Evolutionary conservation across 53 echinoderm and acorn worm species (phyloP).

Genomic region (Holothuria leucospilota): DNA sequence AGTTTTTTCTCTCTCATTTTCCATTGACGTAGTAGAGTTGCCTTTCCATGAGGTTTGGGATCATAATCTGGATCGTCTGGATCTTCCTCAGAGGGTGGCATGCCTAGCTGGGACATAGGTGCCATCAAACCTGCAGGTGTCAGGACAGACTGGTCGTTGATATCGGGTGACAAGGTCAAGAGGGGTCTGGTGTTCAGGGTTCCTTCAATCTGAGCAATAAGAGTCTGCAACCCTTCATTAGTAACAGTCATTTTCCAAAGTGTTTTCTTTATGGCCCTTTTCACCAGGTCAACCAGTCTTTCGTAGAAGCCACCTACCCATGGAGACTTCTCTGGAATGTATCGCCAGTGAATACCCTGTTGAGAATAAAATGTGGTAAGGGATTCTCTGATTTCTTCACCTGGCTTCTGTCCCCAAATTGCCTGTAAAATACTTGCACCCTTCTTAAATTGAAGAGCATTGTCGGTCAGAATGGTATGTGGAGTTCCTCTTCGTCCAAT

Average conservation of each 20-base stretch:
- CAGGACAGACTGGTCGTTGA: conserved; percentile 5
- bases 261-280: neutral
- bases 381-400: neutral
- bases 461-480: too few relatives aligned
- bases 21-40: neutral
- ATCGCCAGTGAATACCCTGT: neutral
- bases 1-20: too few relatives aligned
- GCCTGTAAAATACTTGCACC: neutral
- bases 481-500: neutral
- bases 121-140: neutral
- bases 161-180: neutral
- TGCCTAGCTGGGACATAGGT: neutral
- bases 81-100: conserved; percentile 1
- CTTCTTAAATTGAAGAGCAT: neutral
- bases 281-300: neutral
- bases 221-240: neutral
- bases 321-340: neutral
- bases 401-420: neutral
- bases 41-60: neutral
- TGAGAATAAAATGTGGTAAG: neutral
- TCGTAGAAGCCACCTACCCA: conserved; percentile 20
- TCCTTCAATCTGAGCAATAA: neutral
- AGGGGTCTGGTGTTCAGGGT: neutral
- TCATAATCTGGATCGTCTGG: neutral
- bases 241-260: conserved; percentile 9